A percentile compares a stretch with the other conserved stretches of the same genome.
phyloP scores from a whole-genome alignment of 2,888 invertebrate species.

The Cheilosia pagana region DNA sequence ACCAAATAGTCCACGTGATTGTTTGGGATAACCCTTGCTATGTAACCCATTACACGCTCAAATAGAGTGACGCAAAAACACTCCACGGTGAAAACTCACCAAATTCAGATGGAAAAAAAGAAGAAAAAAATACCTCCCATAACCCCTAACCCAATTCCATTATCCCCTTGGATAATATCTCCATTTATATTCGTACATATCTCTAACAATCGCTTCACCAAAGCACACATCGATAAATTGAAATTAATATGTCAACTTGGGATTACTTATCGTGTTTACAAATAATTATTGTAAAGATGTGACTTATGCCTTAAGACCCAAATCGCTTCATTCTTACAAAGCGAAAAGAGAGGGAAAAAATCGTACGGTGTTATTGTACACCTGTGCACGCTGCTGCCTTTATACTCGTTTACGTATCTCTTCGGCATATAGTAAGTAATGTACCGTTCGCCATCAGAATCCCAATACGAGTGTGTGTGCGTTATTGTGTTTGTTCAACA shows the following conservation, averaged over 20 bases:
- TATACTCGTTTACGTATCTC: conserved; percentile 5
- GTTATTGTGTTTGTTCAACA: conserved; percentile 45
- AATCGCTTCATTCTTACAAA: conserved; percentile 39
- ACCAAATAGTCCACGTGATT: too few species aligned
- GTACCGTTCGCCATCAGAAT: conserved; percentile 47
- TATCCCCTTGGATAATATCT: not conserved
- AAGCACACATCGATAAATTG: conserved; percentile 28
- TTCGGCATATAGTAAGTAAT: conserved; percentile 25
- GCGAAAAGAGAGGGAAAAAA: not conserved
- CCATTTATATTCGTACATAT: conserved; percentile 8
- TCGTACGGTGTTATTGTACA: conserved; percentile 49
- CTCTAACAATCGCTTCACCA: not conserved
- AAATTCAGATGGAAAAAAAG: too few species aligned
- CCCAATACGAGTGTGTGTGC: conserved; percentile 26
- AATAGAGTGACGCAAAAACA: too few species aligned
- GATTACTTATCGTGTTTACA: conserved; percentile 60
- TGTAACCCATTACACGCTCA: too few species aligned
- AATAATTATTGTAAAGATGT: conserved; percentile 49
- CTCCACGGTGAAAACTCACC: too few species aligned
- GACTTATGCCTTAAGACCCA: conserved; percentile 23
- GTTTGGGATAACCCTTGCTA: too few species aligned
- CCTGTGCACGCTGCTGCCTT: conserved; percentile 40
- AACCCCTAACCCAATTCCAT: conserved; percentile 6
- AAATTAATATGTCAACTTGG: conserved; percentile 67
- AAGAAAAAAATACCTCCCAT: not conserved